Percentiles rank a stretch among this genome's conserved stretches.
Evolutionary conservation across 2,113 vertebrate species (phyloP).

Genomic region (Pyrgilauda ruficollis): DNA sequence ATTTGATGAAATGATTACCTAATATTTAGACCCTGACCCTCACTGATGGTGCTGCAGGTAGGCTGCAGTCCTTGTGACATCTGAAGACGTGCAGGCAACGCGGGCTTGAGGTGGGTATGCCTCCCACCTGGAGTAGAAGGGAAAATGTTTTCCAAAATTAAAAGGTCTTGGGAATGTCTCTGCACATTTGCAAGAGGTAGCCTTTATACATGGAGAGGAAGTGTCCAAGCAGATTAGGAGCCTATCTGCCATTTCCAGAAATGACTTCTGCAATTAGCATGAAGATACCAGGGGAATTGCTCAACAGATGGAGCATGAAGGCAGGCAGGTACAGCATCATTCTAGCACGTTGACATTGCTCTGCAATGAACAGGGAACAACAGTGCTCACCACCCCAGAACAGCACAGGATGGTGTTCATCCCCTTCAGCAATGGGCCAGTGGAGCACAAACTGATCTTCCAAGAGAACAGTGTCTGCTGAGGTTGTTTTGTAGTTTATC

Average conservation of each 20-base stretch:
- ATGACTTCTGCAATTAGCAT: background rate
- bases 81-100: background rate
- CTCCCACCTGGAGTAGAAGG: background rate
- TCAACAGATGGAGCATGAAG: background rate
- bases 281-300: background rate
- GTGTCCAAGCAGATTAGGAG: background rate
- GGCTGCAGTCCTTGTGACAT: background rate
- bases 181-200: background rate
- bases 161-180: background rate
- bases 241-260: background rate
- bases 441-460: background rate
- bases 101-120: rapidly evolving
- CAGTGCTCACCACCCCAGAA: background rate
- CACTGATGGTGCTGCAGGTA: background rate
- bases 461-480: background rate
- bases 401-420: background rate
- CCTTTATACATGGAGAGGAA: background rate
- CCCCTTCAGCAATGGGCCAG: background rate
- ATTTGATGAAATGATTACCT: background rate
- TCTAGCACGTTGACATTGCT: rapidly evolving
- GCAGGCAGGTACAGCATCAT: background rate
- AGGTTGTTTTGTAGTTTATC: background rate
- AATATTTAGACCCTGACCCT: background rate
- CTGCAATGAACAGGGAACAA: background rate
- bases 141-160: background rate